These are phyloP conservation scores for Bruchidius siliquastri DNA, from an alignment of 2,888 invertebrate species.

Conservation along the genomic window DNA sequence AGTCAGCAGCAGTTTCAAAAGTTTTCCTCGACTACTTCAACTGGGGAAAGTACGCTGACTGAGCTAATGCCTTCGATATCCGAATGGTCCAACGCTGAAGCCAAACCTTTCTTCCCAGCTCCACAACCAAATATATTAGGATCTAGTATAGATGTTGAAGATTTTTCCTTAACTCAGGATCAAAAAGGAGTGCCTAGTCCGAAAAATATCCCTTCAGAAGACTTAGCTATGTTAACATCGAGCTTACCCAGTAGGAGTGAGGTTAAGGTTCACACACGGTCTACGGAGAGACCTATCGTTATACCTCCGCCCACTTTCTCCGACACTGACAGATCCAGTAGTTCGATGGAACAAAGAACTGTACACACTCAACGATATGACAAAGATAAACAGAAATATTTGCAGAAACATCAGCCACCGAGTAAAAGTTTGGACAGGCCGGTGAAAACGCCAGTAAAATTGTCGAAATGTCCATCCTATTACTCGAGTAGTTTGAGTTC, in stretches of 20 bases:
- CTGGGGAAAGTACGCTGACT: constrained; percentile 50
- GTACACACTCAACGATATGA: constrained; percentile 43
- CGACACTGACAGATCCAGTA: constrained; percentile 50
- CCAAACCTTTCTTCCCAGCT: constrained; percentile 54
- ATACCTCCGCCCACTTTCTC: constrained; percentile 50
- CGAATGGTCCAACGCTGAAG: constrained; percentile 72
- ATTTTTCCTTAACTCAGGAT: constrained; percentile 32
- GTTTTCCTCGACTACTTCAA: constrained; percentile 41
- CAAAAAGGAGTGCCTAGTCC: constrained; percentile 38
- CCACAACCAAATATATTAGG: constrained; percentile 36
- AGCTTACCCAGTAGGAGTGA: constrained; percentile 25
- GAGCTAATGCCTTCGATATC: constrained; percentile 73
- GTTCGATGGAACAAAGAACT: constrained; percentile 48
- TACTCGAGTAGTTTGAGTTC: constrained; percentile 72
- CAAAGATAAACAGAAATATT: constrained; percentile 41
- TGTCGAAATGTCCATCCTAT: constrained; percentile 68
- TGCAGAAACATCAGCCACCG: constrained; percentile 33
- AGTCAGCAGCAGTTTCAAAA: constrained; percentile 49
- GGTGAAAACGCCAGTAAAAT: constrained; percentile 49
- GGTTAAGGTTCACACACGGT: constrained; percentile 45
- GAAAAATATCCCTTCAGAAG: constrained; percentile 44
- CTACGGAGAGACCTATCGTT: constrained; percentile 52
- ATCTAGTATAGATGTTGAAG: constrained; percentile 41
- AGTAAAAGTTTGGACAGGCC: constrained; percentile 43
- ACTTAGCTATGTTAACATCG: constrained; percentile 35